phyloP scores from a whole-genome alignment of 2,797 vertebrate species.

The Crypturellus tataupa region DNA sequence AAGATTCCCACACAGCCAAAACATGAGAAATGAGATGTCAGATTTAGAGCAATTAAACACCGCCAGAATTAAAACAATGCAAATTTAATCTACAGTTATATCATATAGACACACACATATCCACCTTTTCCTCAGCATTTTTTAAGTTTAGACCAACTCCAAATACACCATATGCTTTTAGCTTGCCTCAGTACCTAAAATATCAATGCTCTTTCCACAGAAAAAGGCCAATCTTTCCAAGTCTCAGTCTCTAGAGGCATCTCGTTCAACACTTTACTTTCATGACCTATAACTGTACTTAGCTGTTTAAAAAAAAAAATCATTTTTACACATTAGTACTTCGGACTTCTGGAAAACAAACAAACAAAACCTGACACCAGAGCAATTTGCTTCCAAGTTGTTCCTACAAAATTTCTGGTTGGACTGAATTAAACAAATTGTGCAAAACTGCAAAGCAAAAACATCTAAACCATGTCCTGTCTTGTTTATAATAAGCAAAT shows the following conservation, averaged over 20 bases:
- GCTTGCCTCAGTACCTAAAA: not conserved
- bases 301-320: not conserved
- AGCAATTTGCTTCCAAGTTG: not conserved
- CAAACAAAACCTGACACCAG: not conserved
- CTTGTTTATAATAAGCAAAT: not conserved
- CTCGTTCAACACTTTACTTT: not conserved
- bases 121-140: not conserved
- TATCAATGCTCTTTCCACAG: not conserved
- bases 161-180: rapidly evolving
- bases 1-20: not conserved
- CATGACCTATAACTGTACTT: not conserved
- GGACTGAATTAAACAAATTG: not conserved
- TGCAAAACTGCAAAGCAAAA: not conserved
- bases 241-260: not conserved
- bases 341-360: not conserved
- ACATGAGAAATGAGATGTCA: rapidly evolving
- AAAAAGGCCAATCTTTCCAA: not conserved
- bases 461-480: rapidly evolving
- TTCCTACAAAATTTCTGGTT: not conserved
- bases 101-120: rapidly evolving
- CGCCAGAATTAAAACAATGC: rapidly evolving
- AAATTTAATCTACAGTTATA: not conserved
- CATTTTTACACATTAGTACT: not conserved
- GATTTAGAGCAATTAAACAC: not conserved
- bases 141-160: not conserved